Evolutionary conservation across 2,888 invertebrate species (phyloP), one percentile per base, ranked within the genome.

Genomic region (Pollenia amentaria): DNA sequence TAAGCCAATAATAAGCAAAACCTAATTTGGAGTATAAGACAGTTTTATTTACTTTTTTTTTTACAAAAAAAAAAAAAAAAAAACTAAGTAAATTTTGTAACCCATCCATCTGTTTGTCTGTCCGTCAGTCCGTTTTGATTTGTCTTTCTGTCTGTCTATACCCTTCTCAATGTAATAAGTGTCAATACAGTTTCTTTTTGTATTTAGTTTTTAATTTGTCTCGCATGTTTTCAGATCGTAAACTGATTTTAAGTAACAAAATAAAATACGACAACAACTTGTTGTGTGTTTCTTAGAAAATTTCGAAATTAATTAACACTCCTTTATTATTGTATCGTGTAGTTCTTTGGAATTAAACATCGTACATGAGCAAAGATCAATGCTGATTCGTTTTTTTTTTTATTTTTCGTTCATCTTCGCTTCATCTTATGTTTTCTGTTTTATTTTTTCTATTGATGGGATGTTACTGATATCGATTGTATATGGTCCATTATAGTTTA

Each of bases 261-360:
- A 64, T 62, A 48, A 70, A 40, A 77, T 44, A 70, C 21, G 38
- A 55, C 55, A 53, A 40, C 44, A 72, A 76, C 79, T 83, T 86
- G 86, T 83, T 79, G 75, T 70, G 44, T 55, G 38, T 79, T 86
- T 86, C 86, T 72, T 44, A 76, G 86, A 83, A 86, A 75, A 51
- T 70, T 55, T 67, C 38, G 65, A 86, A 86, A 86, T 86, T 86
- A 86, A 86, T 86, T 86, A 86, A 86, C 86, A 83, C 83, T 75
- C 83, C 86, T 83, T 83, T 77, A 84, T 79, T 84, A 84, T 51
- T 70, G 83, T 57, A 60, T 78, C 78, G 79, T 79, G 83, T 69
- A 84, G 73, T 83, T 86, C 75, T 65, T 44, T 79, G 75, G 86
- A 86, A 86, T 76, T 79, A 64, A 75, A 72, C 78, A 73, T 73